Evolutionary conservation across 1,140 invertebrate species (phyloP).

Genomic region (Colletes gigas): DNA sequence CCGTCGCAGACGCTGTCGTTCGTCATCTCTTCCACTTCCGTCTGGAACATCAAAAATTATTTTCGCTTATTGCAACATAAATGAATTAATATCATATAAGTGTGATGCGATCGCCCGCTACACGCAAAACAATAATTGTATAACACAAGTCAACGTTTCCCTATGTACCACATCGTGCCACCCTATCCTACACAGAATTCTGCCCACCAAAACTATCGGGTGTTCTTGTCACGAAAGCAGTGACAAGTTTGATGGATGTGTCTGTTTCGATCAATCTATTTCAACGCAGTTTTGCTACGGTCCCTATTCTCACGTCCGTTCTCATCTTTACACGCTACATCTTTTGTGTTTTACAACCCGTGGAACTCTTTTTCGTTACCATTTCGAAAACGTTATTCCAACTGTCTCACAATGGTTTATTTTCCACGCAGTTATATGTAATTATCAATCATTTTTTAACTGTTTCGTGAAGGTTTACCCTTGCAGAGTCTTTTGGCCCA

Average conservation of each 20-base stretch:
- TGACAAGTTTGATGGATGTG: conserved; percentile 32
- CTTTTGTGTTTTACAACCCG: not conserved
- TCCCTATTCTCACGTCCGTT: not conserved
- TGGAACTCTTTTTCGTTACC: not conserved
- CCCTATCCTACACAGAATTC: not conserved
- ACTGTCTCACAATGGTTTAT: no score
- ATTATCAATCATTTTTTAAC: no score
- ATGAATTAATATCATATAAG: no score
- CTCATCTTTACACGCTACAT: not conserved
- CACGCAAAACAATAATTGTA: not conserved
- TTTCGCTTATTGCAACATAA: no score
- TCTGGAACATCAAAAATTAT: conserved; percentile 62
- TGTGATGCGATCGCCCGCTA: not conserved
- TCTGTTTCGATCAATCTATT: conserved; percentile 39
- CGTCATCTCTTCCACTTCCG: conserved; percentile 73
- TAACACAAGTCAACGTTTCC: not conserved
- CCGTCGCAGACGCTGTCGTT: conserved; percentile 68
- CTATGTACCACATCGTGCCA: not conserved
- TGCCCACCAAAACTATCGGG: conserved; percentile 22
- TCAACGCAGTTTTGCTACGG: conserved; percentile 9
- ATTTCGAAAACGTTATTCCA: no score
- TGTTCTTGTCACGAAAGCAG: conserved; percentile 24
- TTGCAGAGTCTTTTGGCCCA: no score
- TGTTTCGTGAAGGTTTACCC: no score
- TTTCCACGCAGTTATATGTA: no score